These are phyloP conservation scores for Microtus pennsylvanicus DNA, from an alignment of 2,113 vertebrate genomes.

Conservation along the genomic window DNA sequence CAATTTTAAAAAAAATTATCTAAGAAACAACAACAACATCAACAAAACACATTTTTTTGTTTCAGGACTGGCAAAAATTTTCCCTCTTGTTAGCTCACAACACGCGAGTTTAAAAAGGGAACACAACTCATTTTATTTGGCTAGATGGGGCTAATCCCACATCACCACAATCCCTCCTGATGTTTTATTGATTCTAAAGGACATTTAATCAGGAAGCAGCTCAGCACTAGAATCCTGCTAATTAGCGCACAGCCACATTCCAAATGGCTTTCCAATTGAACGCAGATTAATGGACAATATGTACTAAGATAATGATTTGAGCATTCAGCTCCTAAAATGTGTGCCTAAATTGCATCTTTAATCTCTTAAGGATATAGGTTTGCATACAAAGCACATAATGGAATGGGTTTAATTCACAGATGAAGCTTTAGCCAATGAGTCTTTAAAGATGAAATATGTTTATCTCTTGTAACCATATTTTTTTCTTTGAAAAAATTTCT, in stretches of 20 bases:
- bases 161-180: constrained; percentile 88
- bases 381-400: constrained; percentile 83
- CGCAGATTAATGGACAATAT: constrained; percentile 89
- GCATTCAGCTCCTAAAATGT: constrained; percentile 86
- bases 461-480: constrained; percentile 73
- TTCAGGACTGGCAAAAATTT: constrained; percentile 67
- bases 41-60: constrained; percentile 15
- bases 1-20: constrained; percentile 38
- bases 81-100: constrained; percentile 80
- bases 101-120: constrained; percentile 85
- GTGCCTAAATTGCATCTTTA: constrained; percentile 88
- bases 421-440: constrained; percentile 75
- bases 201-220: constrained; percentile 91
- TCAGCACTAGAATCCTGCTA: constrained; percentile 88
- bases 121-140: constrained; percentile 86
- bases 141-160: constrained; percentile 87
- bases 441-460: constrained; percentile 77
- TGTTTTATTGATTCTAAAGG: constrained; percentile 90
- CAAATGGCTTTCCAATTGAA: constrained; percentile 88
- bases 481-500: constrained; percentile 68
- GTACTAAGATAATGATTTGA: constrained; percentile 88
- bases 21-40: not conserved
- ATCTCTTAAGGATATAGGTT: constrained; percentile 87
- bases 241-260: constrained; percentile 88
- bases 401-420: constrained; percentile 83